Conservation (phyloP, 2,888 invertebrate genomes). For the Idaea biselata region DNA sequence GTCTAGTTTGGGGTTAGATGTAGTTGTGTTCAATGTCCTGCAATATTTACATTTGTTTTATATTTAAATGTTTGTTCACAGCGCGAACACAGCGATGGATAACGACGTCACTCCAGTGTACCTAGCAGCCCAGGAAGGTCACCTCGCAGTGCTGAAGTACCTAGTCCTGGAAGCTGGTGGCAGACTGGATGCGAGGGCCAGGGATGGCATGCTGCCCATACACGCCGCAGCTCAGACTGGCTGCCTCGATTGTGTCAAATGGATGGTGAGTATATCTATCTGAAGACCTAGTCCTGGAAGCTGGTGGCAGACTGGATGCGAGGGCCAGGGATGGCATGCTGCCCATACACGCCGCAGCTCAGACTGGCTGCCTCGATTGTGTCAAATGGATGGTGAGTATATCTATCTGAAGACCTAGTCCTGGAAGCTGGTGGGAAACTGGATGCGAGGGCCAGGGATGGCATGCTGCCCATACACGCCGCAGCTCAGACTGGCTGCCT, state of each 20-base stretch:
- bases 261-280: constrained; percentile 85
- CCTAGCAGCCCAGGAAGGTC: constrained; percentile 93
- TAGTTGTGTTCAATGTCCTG: too few relatives aligned
- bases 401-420: constrained; percentile 41
- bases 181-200: constrained; percentile 89
- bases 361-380: constrained; percentile 92
- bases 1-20: too few relatives aligned
- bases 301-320: constrained; percentile 90
- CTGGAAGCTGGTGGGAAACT: constrained; percentile 90
- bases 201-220: constrained; percentile 94
- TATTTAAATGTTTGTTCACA: constrained; percentile 76
- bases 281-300: constrained; percentile 81
- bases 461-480: constrained; percentile 94
- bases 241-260: constrained; percentile 91
- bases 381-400: constrained; percentile 92
- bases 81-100: constrained; percentile 95
- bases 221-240: constrained; percentile 96
- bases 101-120: constrained; percentile 95
- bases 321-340: constrained; percentile 94
- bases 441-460: constrained; percentile 91
- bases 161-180: constrained; percentile 92
- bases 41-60: too few relatives aligned
- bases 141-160: constrained; percentile 91
- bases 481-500: constrained; percentile 94
- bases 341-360: constrained; percentile 93